Evolutionary conservation across 2,888 invertebrate genomes (phyloP), one percentile per base, ranked within the genome.

Genomic region (Oligia fasciuncula): DNA sequence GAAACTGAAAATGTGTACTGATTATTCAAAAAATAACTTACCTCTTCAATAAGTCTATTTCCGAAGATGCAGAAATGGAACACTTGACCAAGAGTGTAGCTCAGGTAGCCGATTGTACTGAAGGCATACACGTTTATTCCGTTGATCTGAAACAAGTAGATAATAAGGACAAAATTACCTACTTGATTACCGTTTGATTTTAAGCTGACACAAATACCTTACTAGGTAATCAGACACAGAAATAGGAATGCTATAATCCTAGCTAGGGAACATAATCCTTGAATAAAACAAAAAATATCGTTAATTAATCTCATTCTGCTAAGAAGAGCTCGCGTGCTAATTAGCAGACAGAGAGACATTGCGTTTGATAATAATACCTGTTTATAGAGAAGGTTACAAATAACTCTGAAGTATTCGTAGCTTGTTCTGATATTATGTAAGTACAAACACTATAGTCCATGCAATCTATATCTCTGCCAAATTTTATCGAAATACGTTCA

Each of bases 1-100:
- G 51, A 17, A 51, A 6, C 19, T 17, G 17, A 9, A 57, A 23
- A n/a, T 0, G 11, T n/a, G 23, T 57, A 11, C 23, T 4, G 23
- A 23, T 23, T 57, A 8, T 57, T 23, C 2, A 1, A 60, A 60
- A n/a, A 17, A 19, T 46, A 35, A n/a, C 43, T 92, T 93, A 98
- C 98, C 98, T 98, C 98, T 97, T 99, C 98, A 93, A 98, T 98
- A 40, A 99, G 97, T 73, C 98, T 97, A 92, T 99, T 99, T 35
- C 99, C 99, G 90, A 98, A 98, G 88, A 98, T 98, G 93, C 98
- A 98, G 95, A 98, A 98, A 86, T 98, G 97, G 91, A 98, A 99
- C 75, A 99, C 98, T 96, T 99, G 98, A 0, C 98, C 98, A 72
- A 99, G 95, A 0, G 98, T 98, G 93, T 98, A 99, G 80, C 98